Evolutionary conservation across 2,113 vertebrate genomes (phyloP).

Genomic region (Eudyptes chrysolophus): DNA sequence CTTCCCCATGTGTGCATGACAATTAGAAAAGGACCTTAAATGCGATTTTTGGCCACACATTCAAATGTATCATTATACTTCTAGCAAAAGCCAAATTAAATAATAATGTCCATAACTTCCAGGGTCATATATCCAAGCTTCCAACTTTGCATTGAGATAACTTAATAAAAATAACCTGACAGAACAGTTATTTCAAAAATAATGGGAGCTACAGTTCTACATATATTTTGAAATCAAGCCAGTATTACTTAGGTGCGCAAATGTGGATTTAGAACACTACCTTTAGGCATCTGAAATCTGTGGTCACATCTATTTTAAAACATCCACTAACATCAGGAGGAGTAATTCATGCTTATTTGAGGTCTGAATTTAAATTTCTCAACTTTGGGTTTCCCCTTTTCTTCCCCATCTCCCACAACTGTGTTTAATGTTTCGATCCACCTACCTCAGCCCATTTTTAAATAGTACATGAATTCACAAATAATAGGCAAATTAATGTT

Average conservation of each 20-base stretch:
- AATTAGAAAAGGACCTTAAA: not conserved
- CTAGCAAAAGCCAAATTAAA: not conserved
- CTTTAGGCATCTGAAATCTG: constrained; percentile 16
- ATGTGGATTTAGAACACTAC: not conserved
- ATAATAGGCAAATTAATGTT: not conserved
- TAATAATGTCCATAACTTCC: not conserved
- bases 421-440: not conserved
- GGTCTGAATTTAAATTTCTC: constrained; percentile 22
- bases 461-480: not conserved
- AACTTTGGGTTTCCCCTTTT: constrained; percentile 2
- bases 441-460: not conserved
- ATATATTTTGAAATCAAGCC: not conserved
- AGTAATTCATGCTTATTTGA: constrained; percentile 32
- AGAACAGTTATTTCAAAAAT: not conserved
- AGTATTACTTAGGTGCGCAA: not conserved
- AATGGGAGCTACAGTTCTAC: not conserved
- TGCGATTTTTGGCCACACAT: not conserved
- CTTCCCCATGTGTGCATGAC: not conserved
- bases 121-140: not conserved
- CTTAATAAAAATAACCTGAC: not conserved
- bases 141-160: not conserved
- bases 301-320: constrained; percentile 29
- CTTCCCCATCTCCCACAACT: not conserved
- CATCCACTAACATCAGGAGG: not conserved
- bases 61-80: not conserved